Conservation (phyloP, 2,113 vertebrate species). For the Tragulus kanchil region DNA sequence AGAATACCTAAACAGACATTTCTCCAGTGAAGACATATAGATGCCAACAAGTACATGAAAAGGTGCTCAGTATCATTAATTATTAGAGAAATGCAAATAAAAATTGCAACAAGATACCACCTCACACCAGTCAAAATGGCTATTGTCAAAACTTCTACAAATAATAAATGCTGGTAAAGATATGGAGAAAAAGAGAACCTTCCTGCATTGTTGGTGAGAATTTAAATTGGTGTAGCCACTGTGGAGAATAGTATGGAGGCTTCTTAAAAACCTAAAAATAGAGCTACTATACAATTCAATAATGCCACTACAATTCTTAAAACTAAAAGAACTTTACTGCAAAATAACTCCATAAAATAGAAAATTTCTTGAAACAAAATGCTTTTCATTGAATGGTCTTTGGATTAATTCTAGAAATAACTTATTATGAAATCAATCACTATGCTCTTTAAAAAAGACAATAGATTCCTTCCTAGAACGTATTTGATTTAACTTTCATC, state of each 20-base stretch:
- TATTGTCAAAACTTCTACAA: neutral
- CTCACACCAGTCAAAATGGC: neutral
- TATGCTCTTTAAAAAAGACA: neutral
- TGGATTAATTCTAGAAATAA: neutral
- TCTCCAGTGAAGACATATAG: neutral
- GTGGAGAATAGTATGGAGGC: too few relatives aligned
- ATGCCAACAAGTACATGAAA: neutral
- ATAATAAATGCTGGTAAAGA: neutral
- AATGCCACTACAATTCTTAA: too few relatives aligned
- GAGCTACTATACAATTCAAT: too few relatives aligned
- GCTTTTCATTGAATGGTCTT: neutral
- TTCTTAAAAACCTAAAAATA: too few relatives aligned
- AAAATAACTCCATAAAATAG: neutral
- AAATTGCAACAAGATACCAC: neutral
- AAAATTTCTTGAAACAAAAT: constrained; percentile 5
- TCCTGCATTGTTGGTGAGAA: neutral
- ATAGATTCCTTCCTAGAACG: neutral
- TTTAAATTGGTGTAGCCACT: neutral
- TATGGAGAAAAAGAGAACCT: neutral
- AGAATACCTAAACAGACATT: neutral
- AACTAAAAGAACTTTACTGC: neutral
- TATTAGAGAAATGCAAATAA: neutral
- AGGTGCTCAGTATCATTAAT: neutral
- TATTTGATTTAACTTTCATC: constrained; percentile 68
- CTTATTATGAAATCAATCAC: neutral